A percentile compares a stretch with the other conserved stretches of the same genome.
phyloP scores from a whole-genome alignment of 2,888 invertebrate genomes.

The Erebia aethiops region DNA sequence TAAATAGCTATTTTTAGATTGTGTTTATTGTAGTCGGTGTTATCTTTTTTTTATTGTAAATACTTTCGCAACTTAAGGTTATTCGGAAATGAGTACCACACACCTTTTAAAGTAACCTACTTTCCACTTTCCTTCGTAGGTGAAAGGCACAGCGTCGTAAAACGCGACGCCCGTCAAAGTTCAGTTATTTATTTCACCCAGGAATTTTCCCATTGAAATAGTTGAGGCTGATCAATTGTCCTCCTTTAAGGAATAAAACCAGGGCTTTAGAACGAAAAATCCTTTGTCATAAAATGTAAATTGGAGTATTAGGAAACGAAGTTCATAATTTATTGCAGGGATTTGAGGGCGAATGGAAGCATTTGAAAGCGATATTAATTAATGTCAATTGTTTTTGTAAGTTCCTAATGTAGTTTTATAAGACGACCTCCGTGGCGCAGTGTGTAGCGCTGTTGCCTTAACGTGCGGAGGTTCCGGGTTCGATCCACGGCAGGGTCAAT shows the following conservation, averaged over 20 bases:
- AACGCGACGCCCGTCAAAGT: conserved; percentile 22
- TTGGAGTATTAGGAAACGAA: conserved; percentile 13
- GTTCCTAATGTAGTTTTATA: too few relatives aligned
- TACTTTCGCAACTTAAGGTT: neutral
- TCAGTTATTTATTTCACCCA: conserved; percentile 42
- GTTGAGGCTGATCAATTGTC: conserved; percentile 46
- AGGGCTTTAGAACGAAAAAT: conserved; percentile 9
- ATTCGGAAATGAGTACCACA: neutral
- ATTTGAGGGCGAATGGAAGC: neutral
- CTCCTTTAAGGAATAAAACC: neutral
- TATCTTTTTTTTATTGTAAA: too few relatives aligned
- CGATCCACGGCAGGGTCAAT: too few relatives aligned
- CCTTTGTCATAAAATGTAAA: conserved; percentile 16
- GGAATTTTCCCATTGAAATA: conserved; percentile 59
- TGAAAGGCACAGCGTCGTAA: conserved; percentile 20
- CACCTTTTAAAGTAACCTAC: neutral
- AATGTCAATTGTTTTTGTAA: neutral
- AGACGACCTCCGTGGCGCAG: too few relatives aligned
- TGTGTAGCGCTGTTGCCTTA: too few relatives aligned
- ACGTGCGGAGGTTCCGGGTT: too few relatives aligned
- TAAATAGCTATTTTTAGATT: too few relatives aligned
- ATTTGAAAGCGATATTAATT: neutral
- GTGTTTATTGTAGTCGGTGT: too few relatives aligned
- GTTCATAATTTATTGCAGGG: conserved; percentile 17
- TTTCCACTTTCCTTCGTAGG: conserved; percentile 4